Evolutionary conservation across 2,113 vertebrate genomes (phyloP).

Genomic region (Larimichthys polyactis): DNA sequence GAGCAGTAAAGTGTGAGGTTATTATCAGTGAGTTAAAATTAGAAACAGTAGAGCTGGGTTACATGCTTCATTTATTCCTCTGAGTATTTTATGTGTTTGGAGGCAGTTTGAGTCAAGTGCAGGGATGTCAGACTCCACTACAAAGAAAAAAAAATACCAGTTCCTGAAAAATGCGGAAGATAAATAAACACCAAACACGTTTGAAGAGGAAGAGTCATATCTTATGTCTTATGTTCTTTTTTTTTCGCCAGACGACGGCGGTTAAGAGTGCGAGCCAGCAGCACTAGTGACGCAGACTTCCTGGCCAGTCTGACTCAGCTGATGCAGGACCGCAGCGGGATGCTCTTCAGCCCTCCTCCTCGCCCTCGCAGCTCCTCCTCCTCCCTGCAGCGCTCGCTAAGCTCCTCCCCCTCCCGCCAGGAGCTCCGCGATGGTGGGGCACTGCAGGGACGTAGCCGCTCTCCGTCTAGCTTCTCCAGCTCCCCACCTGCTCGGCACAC

Average conservation of each 20-base stretch:
- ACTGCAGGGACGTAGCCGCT: slow-evolving; percentile 91
- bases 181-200: not conserved
- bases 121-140: not conserved
- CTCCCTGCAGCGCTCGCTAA: slow-evolving; percentile 94
- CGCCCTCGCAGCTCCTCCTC: slow-evolving; percentile 90
- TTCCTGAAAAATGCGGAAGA: not conserved
- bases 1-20: not conserved
- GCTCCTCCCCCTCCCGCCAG: slow-evolving; percentile 93
- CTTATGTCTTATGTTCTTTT: not conserved
- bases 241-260: slow-evolving; percentile 84
- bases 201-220: not conserved
- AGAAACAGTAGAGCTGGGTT: not conserved
- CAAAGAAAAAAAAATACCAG: not conserved
- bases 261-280: slow-evolving; percentile 93
- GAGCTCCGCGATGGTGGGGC: slow-evolving; percentile 85
- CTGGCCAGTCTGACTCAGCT: slow-evolving; percentile 96
- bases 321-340: slow-evolving; percentile 91
- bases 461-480: slow-evolving; percentile 91
- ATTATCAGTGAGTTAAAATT: not conserved
- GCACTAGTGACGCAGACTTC: slow-evolving; percentile 96
- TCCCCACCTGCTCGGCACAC: slow-evolving; percentile 91
- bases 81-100: not conserved
- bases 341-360: slow-evolving; percentile 90
- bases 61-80: not conserved
- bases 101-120: not conserved